Conservation (phyloP, 2,113 vertebrate species). For the Corythornis madagascariensis region DNA sequence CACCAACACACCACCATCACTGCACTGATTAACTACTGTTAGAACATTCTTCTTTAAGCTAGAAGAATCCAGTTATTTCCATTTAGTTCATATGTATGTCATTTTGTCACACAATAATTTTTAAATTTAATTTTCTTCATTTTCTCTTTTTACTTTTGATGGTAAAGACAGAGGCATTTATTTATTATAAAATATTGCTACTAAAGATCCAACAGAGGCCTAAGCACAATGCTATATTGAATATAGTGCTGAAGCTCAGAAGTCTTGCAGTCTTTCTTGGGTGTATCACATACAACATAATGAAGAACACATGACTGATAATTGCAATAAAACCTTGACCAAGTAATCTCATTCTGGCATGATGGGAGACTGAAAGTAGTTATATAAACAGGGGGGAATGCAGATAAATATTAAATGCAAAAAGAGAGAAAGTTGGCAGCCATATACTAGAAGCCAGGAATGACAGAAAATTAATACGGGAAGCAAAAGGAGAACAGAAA, state of each 20-base stretch:
- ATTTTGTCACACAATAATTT: neutral
- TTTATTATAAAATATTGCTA: neutral
- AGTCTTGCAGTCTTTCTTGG: neutral
- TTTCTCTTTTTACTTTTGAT: neutral
- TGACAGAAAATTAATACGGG: constrained; percentile 43
- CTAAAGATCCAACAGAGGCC: neutral
- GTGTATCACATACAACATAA: neutral
- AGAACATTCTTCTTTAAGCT: neutral
- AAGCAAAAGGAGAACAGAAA: constrained; percentile 41
- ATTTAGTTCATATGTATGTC: neutral
- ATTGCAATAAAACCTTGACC: neutral
- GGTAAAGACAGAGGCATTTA: neutral
- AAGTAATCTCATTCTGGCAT: neutral
- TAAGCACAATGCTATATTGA: neutral
- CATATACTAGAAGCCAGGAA: neutral
- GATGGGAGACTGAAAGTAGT: neutral
- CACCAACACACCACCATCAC: neutral
- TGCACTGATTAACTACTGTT: neutral
- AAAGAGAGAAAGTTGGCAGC: neutral
- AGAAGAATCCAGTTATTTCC: neutral
- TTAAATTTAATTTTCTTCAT: neutral
- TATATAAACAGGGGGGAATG: neutral
- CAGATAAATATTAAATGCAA: constrained; percentile 3
- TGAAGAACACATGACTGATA: neutral
- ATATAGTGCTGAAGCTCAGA: neutral